Conservation (phyloP, 2,888 invertebrate genomes). For the Patella caerulea region DNA sequence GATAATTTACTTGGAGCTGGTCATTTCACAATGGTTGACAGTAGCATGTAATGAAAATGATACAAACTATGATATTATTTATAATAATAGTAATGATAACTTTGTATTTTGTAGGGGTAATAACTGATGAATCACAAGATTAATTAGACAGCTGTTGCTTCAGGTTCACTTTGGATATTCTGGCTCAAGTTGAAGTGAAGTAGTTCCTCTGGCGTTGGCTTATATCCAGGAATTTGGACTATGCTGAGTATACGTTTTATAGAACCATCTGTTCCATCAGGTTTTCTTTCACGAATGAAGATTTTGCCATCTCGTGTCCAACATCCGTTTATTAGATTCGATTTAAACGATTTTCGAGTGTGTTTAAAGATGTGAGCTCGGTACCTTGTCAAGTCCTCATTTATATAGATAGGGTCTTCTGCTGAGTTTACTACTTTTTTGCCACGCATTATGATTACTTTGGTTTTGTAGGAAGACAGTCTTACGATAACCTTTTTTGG, state of each 20-base stretch:
- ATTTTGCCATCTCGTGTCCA: constrained; percentile 2
- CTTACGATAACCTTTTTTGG: neutral
- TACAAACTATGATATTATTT: too few species aligned
- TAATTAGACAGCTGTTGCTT: too few species aligned
- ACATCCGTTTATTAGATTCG: neutral
- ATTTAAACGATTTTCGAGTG: neutral
- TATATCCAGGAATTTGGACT: neutral
- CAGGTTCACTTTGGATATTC: too few species aligned
- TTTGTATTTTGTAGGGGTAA: too few species aligned
- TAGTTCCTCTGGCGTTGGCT: neutral
- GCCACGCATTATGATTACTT: neutral
- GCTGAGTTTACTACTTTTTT: neutral
- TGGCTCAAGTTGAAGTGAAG: too few species aligned
- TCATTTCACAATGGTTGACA: too few species aligned
- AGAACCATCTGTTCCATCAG: neutral
- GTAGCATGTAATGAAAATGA: too few species aligned
- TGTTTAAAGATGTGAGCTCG: neutral
- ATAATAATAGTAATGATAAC: too few species aligned
- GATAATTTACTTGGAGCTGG: too few species aligned
- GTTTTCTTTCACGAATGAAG: neutral
- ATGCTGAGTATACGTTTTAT: neutral
- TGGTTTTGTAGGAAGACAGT: neutral
- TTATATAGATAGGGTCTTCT: neutral
- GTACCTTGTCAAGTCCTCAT: constrained; percentile 6
- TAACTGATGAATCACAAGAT: too few species aligned